phyloP scores from a whole-genome alignment of 2,113 vertebrate species.

The Hiodon alosoides region DNA sequence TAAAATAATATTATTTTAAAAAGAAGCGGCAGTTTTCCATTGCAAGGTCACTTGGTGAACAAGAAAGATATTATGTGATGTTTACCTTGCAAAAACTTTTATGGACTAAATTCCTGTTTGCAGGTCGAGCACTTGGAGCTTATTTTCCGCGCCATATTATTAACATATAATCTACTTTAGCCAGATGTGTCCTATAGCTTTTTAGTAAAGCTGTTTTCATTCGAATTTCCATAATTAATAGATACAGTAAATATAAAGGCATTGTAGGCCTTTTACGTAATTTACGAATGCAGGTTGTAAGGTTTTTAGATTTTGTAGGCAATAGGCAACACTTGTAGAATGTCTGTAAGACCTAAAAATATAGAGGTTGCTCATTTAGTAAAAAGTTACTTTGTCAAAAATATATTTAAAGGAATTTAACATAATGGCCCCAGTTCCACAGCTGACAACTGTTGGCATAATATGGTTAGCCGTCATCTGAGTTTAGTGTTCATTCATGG shows the following conservation, averaged over 20 bases:
- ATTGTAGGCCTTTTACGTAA: slow-evolving; percentile 12
- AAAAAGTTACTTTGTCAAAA: too few relatives aligned
- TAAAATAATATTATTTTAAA: not conserved
- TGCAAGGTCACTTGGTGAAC: slow-evolving; percentile 13
- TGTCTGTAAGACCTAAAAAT: not conserved
- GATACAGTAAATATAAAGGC: not conserved
- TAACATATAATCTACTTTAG: not conserved
- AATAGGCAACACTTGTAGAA: slow-evolving; percentile 17
- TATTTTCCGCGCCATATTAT: not conserved
- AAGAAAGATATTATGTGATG: not conserved
- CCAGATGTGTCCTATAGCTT: not conserved
- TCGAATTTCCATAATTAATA: not conserved
- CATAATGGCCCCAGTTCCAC: not conserved
- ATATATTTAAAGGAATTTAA: too few relatives aligned
- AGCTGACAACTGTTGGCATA: not conserved
- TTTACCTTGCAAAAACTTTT: slow-evolving; percentile 11
- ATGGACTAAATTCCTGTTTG: not conserved
- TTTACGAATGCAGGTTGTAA: not conserved
- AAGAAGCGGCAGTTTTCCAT: not conserved
- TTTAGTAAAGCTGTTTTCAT: not conserved
- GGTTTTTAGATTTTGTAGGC: too few relatives aligned
- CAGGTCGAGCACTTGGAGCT: not conserved
- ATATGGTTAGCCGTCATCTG: not conserved
- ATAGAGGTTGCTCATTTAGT: too few relatives aligned
- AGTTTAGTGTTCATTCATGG: not conserved